Base-by-base conservation (phyloP, 2,797 vertebrate genomes). In the Lates japonicus region DNA sequence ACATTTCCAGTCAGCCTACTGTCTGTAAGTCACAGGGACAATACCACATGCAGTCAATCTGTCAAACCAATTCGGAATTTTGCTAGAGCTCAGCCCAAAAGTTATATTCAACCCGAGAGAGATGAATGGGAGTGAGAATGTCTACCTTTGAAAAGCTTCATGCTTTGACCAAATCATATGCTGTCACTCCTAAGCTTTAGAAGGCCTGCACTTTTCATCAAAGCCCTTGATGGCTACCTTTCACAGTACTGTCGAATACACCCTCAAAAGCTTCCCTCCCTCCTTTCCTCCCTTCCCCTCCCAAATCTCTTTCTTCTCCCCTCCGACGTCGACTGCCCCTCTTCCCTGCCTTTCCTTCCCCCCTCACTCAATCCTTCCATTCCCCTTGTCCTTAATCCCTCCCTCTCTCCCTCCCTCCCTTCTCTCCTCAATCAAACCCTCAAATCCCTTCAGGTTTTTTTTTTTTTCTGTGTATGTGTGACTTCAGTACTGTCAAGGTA, bases 111-210 rank as follows among this genome's bases (percentile, higher is more conserved):
- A 89, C 82, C 86, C 52, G 65, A 70, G 82, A 69, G 84, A 89
- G 88, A 94, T 92, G 92, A 93, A 92, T 89, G 61, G 78, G 83
- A 93, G 84, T 84, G 83, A 91, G 90, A 90, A 92, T 93, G 93
- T 94, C 90, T 93, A 93, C 92, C 90, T 94, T 93, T 93, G 90
- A 94, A 94, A 94, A 91, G 92, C 90, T 91, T 84, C 90, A 90
- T 88, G 92, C 93, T 94, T 94, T 94, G 94, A 94, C 93, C 93
- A 94, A 94, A 94, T 94, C 94, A 94, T 94, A 94, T 92, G 94
- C 94, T 94, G 94, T 94, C 94, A 94, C 90, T 93, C 88, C 88
- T 91, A 93, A 94, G 93, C 93, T 93, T 94, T 89, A 89, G 92
- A 93, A 93, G 93, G 91, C 88, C 92, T 94, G 93, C 93, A 93